Base-by-base conservation (phyloP, 2,888 invertebrate genomes). In the Autographa gamma region DNA sequence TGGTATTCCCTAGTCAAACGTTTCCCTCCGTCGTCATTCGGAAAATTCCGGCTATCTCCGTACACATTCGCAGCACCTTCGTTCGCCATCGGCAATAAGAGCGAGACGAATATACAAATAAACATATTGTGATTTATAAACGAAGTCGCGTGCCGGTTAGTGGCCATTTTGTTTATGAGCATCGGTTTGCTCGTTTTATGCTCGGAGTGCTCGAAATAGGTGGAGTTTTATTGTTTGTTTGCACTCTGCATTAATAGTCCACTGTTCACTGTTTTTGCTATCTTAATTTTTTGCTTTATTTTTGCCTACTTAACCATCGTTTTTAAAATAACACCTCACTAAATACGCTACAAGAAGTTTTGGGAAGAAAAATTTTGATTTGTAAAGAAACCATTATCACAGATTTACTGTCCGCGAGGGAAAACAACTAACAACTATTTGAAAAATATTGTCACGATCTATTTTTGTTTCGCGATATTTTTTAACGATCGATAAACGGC, bases 1-100 rank as follows among this genome's bases (percentile, higher is more conserved):
- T 95, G 95, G 72, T 97, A 96, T 86, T 97, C 97, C 82, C 96
- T 94, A 0, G 97, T 96, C 85, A 96, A 92, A 77, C 96, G 93
- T 74, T 88, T 86, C 34, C 91, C 90, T 64, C 90, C 92, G 69
- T 92, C 93, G 81, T 93, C 93, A 32, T 87, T 93, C 68, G 85
- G 85, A 64, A 85, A 90, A 62, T 81, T 88, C 80, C 95, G 88
- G 77, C 90, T 88, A 70, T 92, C 91, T 34, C 91, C 93, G 88
- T 91, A 92, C 67, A 92, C 86, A 76, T 89, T 92, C 80, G 92
- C 87, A 19, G 90, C 90, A 25, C 92, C 89, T 84, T 93, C 93
- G 86, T 93, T 92, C 6, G 90, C 92, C 85, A 91, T 93, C 90
- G 95, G 94, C 79, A 95, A 77, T 65, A 93, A 88, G 90, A 95